These are phyloP conservation scores for Loriculus beryllinus DNA, from an alignment of 2,797 vertebrate genomes.

Conservation along the genomic window DNA sequence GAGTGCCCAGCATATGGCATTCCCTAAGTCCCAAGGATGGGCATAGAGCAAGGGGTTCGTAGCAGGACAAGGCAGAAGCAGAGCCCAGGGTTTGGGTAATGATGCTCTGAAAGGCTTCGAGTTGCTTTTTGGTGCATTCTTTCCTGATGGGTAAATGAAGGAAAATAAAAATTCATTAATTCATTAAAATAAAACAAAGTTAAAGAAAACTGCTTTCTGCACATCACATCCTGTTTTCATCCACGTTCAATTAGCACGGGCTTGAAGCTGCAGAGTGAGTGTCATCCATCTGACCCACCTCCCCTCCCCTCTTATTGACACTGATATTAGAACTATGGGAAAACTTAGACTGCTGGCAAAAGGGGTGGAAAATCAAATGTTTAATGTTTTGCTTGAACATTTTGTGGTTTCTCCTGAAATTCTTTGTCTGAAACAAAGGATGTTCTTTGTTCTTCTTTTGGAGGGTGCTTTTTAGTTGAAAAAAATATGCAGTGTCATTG, in stretches of 20 bases:
- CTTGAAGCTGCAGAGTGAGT: neutral
- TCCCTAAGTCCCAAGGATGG: neutral
- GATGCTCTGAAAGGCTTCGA: neutral
- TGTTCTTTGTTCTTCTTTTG: constrained; percentile 35
- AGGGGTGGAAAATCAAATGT: constrained; percentile 64
- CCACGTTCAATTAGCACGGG: neutral
- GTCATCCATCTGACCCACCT: neutral
- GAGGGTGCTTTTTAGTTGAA: neutral
- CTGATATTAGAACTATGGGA: constrained; percentile 45
- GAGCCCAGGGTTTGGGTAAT: neutral
- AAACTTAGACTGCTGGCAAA: constrained; percentile 51
- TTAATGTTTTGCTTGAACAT: constrained; percentile 66
- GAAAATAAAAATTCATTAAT: neutral
- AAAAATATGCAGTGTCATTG: constrained; percentile 23
- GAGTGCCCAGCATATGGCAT: neutral
- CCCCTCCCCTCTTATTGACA: neutral
- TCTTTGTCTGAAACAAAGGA: constrained; percentile 62
- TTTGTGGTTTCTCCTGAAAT: constrained; percentile 69
- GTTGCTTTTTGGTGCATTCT: neutral
- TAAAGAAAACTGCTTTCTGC: neutral
- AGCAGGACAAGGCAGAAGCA: neutral
- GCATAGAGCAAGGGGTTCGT: neutral
- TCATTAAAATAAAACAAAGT: neutral
- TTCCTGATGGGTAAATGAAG: neutral
- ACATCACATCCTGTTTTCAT: neutral